Conservation (phyloP, 1,140 invertebrate species). For the Cydia strobilella region DNA sequence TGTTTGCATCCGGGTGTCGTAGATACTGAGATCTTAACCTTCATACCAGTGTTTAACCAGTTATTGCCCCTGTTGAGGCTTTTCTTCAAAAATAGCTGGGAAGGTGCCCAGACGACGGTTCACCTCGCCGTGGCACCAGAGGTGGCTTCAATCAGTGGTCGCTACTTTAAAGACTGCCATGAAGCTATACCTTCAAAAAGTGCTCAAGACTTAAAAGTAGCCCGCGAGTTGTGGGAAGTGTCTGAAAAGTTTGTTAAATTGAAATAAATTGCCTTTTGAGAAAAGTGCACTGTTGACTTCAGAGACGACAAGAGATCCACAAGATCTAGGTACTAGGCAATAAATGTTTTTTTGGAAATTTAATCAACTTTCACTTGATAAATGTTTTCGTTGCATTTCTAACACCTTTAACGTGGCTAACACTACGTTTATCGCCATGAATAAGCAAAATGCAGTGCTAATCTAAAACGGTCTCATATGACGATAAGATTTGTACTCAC, state of each 20-base stretch:
- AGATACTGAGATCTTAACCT: constrained; percentile 75
- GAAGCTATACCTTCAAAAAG: constrained; percentile 38
- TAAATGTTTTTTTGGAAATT: no score
- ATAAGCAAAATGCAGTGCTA: no score
- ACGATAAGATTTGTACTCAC: no score
- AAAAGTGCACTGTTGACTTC: no score
- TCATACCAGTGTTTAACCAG: constrained; percentile 62
- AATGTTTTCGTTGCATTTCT: no score
- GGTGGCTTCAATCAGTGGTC: constrained; percentile 72
- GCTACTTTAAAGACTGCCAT: constrained; percentile 79
- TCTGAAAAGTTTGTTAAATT: constrained; percentile 52
- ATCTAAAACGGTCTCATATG: no score
- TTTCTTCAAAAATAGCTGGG: constrained; percentile 53
- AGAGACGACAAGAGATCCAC: no score
- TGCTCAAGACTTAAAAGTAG: constrained; percentile 45
- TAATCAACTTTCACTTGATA: no score
- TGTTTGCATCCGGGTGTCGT: constrained; percentile 89
- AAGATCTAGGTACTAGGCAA: no score
- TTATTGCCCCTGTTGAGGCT: constrained; percentile 34
- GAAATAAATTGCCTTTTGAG: not conserved
- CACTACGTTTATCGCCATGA: no score
- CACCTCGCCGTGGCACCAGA: constrained; percentile 74
- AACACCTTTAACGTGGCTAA: no score
- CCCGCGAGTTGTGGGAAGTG: constrained; percentile 55
- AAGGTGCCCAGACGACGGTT: constrained; percentile 80